Conservation (phyloP, 2,113 vertebrate species). For the Myotis yumanensis region DNA sequence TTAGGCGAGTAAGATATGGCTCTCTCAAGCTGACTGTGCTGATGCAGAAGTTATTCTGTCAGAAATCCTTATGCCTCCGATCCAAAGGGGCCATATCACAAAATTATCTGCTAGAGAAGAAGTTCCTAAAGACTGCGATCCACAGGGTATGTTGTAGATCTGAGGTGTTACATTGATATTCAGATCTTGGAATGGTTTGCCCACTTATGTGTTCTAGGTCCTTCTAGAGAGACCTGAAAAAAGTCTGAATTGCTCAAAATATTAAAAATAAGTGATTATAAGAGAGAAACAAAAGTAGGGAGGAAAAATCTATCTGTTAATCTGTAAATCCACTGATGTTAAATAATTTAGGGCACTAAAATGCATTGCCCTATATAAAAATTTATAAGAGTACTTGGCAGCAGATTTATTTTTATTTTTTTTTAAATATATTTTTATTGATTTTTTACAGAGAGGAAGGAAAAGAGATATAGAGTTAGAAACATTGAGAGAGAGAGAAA, state of each 20-base stretch:
- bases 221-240: not conserved
- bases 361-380: not conserved
- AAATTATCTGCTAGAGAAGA: not conserved
- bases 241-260: not conserved
- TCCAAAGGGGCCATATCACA: not conserved
- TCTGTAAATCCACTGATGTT: not conserved
- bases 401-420: not conserved
- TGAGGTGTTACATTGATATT: not conserved
- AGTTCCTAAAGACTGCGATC: not conserved
- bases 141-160: too few relatives aligned
- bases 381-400: not conserved
- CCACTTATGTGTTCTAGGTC: not conserved
- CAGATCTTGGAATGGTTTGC: not conserved
- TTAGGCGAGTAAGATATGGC: not conserved
- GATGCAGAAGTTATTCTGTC: not conserved
- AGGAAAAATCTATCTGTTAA: not conserved
- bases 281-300: not conserved
- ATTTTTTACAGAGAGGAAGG: too few relatives aligned
- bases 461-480: too few relatives aligned
- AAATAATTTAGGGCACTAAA: not conserved
- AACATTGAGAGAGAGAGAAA: too few relatives aligned
- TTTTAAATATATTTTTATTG: too few relatives aligned
- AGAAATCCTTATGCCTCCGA: not conserved
- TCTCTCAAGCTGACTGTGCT: not conserved
- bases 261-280: not conserved